Evolutionary conservation across 2,888 invertebrate genomes (phyloP).

Genomic region (Yponomeuta sedellus): DNA sequence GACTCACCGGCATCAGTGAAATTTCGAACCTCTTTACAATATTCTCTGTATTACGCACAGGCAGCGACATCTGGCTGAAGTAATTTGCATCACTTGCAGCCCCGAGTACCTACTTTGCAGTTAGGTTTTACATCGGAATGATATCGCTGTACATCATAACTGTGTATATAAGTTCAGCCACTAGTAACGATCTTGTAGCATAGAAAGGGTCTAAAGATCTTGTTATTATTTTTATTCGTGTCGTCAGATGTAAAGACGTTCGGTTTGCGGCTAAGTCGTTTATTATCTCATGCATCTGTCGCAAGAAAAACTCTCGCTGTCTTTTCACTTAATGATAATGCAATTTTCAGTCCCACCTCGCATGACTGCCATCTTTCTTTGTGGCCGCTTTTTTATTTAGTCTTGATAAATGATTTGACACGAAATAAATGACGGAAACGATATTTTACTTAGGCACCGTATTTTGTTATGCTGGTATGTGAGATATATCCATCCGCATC

Average conservation of each 20-base stretch:
- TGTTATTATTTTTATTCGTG: neutral
- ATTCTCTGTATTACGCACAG: too few species aligned
- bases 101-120: too few species aligned
- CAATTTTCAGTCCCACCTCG: slow-evolving; percentile 40
- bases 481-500: too few species aligned
- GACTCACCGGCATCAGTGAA: too few species aligned
- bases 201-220: too few species aligned
- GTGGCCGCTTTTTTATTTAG: slow-evolving; percentile 24
- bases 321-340: slow-evolving; percentile 57
- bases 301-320: slow-evolving; percentile 22
- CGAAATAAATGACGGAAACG: neutral
- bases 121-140: too few species aligned
- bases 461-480: neutral
- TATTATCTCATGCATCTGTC: slow-evolving; percentile 47
- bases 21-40: too few species aligned
- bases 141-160: too few species aligned
- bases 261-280: slow-evolving; percentile 32
- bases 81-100: too few species aligned
- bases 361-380: slow-evolving; percentile 30
- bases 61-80: too few species aligned
- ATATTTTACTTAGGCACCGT: neutral
- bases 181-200: too few species aligned
- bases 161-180: too few species aligned
- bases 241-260: neutral
- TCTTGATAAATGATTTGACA: neutral